Conservation (phyloP, 2,888 invertebrate species). For the Aplocera efformata region DNA sequence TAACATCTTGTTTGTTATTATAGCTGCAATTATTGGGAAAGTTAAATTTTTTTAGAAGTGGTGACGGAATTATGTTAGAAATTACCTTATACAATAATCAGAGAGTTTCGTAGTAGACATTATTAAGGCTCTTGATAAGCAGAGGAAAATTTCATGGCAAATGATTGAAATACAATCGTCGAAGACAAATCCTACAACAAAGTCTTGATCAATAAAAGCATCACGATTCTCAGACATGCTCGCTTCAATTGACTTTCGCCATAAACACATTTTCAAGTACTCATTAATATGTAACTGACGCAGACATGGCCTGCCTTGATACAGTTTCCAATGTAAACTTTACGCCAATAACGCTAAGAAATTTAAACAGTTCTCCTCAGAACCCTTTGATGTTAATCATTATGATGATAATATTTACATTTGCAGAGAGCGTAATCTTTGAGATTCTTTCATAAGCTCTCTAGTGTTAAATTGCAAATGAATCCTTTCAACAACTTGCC, state of each 20-base stretch:
- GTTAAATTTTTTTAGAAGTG: background rate
- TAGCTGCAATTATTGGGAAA: slow-evolving; percentile 6
- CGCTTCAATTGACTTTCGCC: slow-evolving; percentile 20
- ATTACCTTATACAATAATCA: no score
- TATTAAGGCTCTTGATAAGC: no score
- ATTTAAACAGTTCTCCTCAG: slow-evolving; percentile 11
- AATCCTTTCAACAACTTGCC: no score
- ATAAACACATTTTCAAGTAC: slow-evolving; percentile 23
- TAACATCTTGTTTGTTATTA: slow-evolving; percentile 16
- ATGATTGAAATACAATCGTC: no score
- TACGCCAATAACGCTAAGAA: slow-evolving; percentile 13
- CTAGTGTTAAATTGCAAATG: background rate
- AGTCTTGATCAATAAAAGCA: slow-evolving; percentile 13
- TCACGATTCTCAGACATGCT: slow-evolving; percentile 17
- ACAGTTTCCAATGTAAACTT: slow-evolving; percentile 23
- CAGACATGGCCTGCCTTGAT: slow-evolving; percentile 19
- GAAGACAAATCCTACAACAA: background rate
- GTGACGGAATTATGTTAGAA: background rate
- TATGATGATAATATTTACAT: slow-evolving; percentile 10
- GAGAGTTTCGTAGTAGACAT: no score
- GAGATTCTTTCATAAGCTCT: background rate
- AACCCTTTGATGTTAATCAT: slow-evolving; percentile 19
- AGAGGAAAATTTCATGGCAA: no score
- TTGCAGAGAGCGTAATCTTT: no score
- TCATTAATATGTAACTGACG: slow-evolving; percentile 27